A percentile compares a stretch with the other conserved stretches of the same genome.
Evolutionary conservation across 2,797 vertebrate genomes (phyloP).

Genomic region (Neosilurus hyrtlii): DNA sequence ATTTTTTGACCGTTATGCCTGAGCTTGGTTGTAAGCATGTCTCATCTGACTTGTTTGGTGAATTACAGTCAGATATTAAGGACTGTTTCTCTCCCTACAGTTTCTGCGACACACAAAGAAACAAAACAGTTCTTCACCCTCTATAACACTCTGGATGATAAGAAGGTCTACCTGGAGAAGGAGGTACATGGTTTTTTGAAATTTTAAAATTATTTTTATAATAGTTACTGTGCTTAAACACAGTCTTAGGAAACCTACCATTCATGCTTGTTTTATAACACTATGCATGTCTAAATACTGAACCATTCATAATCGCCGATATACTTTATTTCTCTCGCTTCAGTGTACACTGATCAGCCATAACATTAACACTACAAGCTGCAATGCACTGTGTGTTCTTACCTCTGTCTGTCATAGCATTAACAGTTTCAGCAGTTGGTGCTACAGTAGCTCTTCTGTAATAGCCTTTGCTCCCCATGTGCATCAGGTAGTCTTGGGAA

Average conservation of each 20-base stretch:
- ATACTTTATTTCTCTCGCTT: not conserved
- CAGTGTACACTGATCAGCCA: no score
- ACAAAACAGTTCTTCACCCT: conserved; percentile 99
- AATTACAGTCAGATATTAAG: not conserved
- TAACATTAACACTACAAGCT: no score
- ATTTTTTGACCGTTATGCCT: not conserved
- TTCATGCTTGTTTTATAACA: not conserved
- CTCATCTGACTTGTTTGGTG: not conserved
- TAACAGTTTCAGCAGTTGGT: no score
- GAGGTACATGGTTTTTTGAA: conserved; percentile 74
- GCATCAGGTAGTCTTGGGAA: no score
- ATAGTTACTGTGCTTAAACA: conserved; percentile 19
- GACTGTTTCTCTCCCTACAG: conserved; percentile 65
- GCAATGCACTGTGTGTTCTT: no score
- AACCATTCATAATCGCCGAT: not conserved
- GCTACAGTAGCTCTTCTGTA: no score
- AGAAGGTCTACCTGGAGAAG: conserved; percentile 97
- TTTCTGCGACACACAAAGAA: conserved; percentile 97
- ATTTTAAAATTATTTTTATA: conserved; percentile 32
- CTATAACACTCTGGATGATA: conserved; percentile 97
- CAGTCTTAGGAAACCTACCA: not conserved
- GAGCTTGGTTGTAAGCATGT: not conserved
- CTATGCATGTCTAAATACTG: not conserved
- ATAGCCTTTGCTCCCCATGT: no score
- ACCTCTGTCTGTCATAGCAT: no score